Percentiles rank a stretch among this genome's conserved stretches.
Evolutionary conservation across 2,888 invertebrate genomes (phyloP).

Genomic region (Phaedon cochleariae): DNA sequence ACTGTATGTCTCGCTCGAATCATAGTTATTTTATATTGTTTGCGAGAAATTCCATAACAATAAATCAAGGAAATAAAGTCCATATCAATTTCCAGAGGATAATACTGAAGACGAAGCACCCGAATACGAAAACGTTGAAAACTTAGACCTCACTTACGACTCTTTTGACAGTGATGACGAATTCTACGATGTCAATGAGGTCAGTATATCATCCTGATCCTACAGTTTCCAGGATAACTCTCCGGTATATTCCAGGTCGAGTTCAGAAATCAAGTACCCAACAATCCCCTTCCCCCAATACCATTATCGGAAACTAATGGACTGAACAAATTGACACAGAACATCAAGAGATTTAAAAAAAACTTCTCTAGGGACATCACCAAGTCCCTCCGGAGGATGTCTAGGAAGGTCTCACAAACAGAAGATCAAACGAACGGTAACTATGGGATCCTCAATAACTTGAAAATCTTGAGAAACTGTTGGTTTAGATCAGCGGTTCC

Average conservation of each 20-base stretch:
- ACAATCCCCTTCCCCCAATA: slow-evolving; percentile 69
- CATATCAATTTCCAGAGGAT: slow-evolving; percentile 25
- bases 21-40: no score
- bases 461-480: no score
- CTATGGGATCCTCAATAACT: no score
- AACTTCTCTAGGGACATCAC: slow-evolving; percentile 70
- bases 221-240: not conserved
- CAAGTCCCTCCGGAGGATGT: slow-evolving; percentile 65
- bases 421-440: slow-evolving; percentile 50
- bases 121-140: slow-evolving; percentile 55
- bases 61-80: no score
- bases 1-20: no score
- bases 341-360: slow-evolving; percentile 73
- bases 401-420: slow-evolving; percentile 58
- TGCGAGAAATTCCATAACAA: no score
- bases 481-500: no score
- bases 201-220: not conserved
- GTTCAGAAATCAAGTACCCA: slow-evolving; percentile 54
- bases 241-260: slow-evolving; percentile 20
- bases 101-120: slow-evolving; percentile 16
- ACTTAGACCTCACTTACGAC: slow-evolving; percentile 66
- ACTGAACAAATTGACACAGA: slow-evolving; percentile 70
- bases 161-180: slow-evolving; percentile 74
- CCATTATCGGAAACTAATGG: slow-evolving; percentile 67
- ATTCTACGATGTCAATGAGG: slow-evolving; percentile 24